phyloP scores from a whole-genome alignment of 2,797 vertebrate species.

The Nothura maculosa region DNA sequence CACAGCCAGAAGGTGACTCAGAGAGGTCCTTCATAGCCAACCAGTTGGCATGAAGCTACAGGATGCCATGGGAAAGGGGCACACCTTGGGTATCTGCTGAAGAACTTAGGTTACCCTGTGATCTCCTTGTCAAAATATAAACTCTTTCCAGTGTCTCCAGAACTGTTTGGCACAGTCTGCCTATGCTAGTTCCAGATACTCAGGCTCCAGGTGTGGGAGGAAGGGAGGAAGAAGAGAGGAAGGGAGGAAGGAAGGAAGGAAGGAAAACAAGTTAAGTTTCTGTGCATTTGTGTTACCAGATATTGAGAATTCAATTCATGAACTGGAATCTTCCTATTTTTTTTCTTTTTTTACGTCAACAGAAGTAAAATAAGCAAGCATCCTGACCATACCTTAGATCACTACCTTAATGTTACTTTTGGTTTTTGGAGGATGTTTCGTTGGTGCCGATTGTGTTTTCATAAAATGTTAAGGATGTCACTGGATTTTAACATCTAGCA shows the following conservation, averaged over 20 bases:
- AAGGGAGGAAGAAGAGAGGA: too few species aligned
- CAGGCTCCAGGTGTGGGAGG: not conserved
- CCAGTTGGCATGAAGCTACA: not conserved
- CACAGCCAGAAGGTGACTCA: not conserved
- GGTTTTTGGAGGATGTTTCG: not conserved
- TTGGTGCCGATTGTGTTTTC: not conserved
- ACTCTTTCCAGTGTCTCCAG: not conserved
- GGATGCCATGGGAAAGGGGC: not conserved
- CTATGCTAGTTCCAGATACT: not conserved
- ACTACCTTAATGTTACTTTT: not conserved
- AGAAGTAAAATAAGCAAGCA: not conserved
- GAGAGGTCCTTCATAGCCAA: not conserved
- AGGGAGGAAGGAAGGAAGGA: too few species aligned
- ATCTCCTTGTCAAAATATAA: slow-evolving; percentile 2
- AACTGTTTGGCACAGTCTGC: not conserved
- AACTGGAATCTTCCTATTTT: not conserved
- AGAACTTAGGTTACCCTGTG: not conserved
- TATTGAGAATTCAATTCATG: not conserved
- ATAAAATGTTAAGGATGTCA: not conserved
- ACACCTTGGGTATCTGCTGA: not conserved
- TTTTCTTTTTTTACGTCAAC: not conserved
- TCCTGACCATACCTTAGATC: not conserved
- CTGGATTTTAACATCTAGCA: not conserved
- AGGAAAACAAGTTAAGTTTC: too few species aligned
- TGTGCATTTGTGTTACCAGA: not conserved